These are phyloP conservation scores for Exephanes ischioxanthus DNA, from an alignment of 2,888 invertebrate genomes.

Conservation along the genomic window DNA sequence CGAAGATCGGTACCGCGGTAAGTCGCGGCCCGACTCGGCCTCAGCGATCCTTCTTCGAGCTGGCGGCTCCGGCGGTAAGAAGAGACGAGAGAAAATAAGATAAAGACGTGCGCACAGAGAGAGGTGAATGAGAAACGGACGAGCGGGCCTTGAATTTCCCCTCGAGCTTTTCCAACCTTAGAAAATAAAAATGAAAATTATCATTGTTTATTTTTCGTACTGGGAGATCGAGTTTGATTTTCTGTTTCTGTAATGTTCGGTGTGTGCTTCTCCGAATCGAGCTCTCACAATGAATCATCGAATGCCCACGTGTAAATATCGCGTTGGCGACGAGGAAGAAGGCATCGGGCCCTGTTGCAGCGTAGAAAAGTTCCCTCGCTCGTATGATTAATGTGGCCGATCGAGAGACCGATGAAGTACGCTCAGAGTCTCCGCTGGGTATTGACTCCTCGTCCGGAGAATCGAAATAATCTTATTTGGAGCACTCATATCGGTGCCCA, in stretches of 20 bases:
- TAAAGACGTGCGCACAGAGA: neutral
- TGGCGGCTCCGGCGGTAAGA: conserved; percentile 16
- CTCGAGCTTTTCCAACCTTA: neutral
- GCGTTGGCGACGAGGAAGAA: conserved; percentile 65
- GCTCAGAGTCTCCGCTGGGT: conserved; percentile 16
- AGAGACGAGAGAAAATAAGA: neutral
- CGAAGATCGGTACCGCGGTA: conserved; percentile 29
- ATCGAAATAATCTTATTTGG: conserved; percentile 25
- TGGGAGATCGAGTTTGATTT: conserved; percentile 7
- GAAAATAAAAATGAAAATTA: conserved; percentile 11
- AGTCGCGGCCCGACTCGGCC: conserved; percentile 26
- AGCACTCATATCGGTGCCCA: neutral
- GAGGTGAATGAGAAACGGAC: neutral
- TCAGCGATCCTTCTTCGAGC: conserved; percentile 14
- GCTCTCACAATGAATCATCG: conserved; percentile 64
- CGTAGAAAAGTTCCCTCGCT: conserved; percentile 56
- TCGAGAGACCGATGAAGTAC: conserved; percentile 39
- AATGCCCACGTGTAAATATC: conserved; percentile 64
- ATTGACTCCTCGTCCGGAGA: conserved; percentile 35
- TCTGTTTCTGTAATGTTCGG: conserved; percentile 33
- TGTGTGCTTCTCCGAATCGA: conserved; percentile 42
- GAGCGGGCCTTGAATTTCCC: neutral
- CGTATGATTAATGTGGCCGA: conserved; percentile 62
- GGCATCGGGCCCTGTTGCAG: conserved; percentile 47
- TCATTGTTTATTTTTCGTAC: neutral